These are phyloP conservation scores for Carollia perspicillata DNA, from an alignment of 2,113 vertebrate species.

Conservation along the genomic window DNA sequence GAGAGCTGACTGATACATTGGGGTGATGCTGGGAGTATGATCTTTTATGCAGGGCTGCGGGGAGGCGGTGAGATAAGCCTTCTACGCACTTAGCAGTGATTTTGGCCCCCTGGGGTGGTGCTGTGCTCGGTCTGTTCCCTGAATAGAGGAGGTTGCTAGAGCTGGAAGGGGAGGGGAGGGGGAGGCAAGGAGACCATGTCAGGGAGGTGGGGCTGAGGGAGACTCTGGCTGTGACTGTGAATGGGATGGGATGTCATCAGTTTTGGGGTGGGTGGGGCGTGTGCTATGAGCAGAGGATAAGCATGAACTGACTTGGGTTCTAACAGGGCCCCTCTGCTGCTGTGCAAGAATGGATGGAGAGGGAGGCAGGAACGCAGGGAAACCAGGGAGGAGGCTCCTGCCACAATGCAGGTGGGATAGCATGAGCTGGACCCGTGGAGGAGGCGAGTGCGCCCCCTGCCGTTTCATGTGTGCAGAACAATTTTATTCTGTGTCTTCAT, in stretches of 20 bases:
- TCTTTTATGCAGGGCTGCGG: neutral
- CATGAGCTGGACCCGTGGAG: rapidly evolving
- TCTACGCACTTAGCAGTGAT: no score
- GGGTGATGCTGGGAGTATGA: neutral
- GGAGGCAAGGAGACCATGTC: neutral
- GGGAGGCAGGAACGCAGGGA: neutral
- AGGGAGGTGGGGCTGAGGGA: neutral
- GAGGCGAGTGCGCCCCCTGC: no score
- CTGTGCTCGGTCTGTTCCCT: neutral
- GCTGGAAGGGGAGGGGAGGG: neutral
- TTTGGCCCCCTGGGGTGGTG: neutral
- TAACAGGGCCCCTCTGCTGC: neutral
- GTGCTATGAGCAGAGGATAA: neutral
- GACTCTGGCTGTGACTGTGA: neutral
- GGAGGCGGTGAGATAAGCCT: neutral
- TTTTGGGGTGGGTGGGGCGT: neutral
- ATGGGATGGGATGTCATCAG: neutral
- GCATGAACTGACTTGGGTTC: neutral
- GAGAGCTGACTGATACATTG: no score
- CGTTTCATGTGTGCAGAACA: neutral
- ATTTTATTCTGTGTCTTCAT: neutral
- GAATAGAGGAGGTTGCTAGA: neutral
- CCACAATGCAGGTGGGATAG: neutral
- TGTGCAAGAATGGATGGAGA: neutral
- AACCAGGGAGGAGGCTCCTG: neutral